These are phyloP conservation scores for Brachirus orientalis DNA, from an alignment of 2,113 vertebrate species.

Conservation along the genomic window DNA sequence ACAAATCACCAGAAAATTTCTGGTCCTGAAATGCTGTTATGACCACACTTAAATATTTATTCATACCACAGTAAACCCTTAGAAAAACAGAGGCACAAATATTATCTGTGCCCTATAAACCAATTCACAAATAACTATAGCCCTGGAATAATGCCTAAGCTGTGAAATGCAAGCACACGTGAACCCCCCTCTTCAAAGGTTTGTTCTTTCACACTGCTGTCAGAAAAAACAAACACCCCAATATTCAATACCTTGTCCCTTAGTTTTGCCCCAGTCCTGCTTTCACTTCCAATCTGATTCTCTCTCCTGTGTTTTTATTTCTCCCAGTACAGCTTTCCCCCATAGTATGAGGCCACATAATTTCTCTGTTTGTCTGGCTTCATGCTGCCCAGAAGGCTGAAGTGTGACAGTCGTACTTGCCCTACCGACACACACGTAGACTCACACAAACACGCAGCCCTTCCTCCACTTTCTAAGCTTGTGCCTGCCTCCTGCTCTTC, in stretches of 20 bases:
- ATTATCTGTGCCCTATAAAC: background rate
- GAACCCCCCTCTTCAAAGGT: constrained; percentile 35
- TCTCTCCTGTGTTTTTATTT: constrained; percentile 38
- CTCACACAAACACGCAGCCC: constrained; percentile 20
- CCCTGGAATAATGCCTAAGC: background rate
- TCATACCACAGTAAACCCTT: background rate
- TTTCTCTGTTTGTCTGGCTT: constrained; percentile 67
- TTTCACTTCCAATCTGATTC: constrained; percentile 46
- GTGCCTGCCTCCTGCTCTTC: constrained; percentile 48
- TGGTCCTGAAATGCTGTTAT: background rate
- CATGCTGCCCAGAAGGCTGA: constrained; percentile 65
- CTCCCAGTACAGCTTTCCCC: constrained; percentile 36
- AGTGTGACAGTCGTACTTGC: constrained; percentile 64
- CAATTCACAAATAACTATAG: background rate
- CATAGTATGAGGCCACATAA: constrained; percentile 48
- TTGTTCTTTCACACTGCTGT: constrained; percentile 38
- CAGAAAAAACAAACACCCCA: constrained; percentile 41
- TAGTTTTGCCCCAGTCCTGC: constrained; percentile 15
- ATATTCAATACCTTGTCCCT: constrained; percentile 51
- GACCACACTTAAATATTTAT: background rate
- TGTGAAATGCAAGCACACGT: constrained; percentile 21
- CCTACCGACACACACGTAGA: constrained; percentile 22
- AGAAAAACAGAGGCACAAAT: background rate
- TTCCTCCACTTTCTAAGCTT: constrained; percentile 35
- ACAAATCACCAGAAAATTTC: background rate